Evolutionary conservation across 2,113 vertebrate species (phyloP).

Genomic region (Rhinichthys klamathensis): DNA sequence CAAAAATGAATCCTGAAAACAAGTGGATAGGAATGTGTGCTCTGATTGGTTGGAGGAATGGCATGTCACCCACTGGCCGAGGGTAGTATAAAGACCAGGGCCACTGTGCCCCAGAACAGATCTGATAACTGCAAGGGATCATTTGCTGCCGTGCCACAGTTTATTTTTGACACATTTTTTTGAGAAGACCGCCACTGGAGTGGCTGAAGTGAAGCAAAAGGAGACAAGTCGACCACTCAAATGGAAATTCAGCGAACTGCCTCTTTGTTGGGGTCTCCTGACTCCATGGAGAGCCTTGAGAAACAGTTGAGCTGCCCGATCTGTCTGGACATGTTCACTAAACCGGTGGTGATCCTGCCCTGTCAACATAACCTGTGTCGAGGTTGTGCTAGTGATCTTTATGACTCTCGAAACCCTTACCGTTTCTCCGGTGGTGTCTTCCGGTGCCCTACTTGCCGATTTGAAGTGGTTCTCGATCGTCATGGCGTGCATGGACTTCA

Average conservation of each 20-base stretch:
- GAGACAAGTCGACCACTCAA: neutral
- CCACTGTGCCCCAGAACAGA: constrained; percentile 61
- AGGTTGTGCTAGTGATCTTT: constrained; percentile 91
- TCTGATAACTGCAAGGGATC: constrained; percentile 54
- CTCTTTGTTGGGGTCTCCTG: constrained; percentile 71
- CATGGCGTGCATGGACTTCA: constrained; percentile 95
- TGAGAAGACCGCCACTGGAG: constrained; percentile 17
- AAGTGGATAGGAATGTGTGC: constrained; percentile 71
- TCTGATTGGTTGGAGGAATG: constrained; percentile 63
- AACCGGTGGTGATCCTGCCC: constrained; percentile 95
- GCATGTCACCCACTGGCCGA: constrained; percentile 68
- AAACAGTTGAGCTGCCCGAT: constrained; percentile 98
- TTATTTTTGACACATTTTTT: neutral
- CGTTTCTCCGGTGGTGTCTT: constrained; percentile 87
- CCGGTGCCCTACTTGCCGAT: constrained; percentile 93
- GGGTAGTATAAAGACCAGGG: constrained; percentile 73
- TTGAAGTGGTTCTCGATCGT: constrained; percentile 95
- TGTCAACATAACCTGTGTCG: constrained; percentile 98
- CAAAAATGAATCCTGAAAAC: constrained; percentile 69
- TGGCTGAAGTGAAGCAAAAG: neutral
- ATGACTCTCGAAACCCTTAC: constrained; percentile 84
- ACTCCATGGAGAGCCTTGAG: constrained; percentile 92
- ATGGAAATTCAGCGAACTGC: constrained; percentile 80
- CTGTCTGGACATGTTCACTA: constrained; percentile 97
- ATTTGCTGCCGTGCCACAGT: neutral